Evolutionary conservation across 2,113 vertebrate genomes (phyloP).

Genomic region (Rhinolophus ferrumequinum): DNA sequence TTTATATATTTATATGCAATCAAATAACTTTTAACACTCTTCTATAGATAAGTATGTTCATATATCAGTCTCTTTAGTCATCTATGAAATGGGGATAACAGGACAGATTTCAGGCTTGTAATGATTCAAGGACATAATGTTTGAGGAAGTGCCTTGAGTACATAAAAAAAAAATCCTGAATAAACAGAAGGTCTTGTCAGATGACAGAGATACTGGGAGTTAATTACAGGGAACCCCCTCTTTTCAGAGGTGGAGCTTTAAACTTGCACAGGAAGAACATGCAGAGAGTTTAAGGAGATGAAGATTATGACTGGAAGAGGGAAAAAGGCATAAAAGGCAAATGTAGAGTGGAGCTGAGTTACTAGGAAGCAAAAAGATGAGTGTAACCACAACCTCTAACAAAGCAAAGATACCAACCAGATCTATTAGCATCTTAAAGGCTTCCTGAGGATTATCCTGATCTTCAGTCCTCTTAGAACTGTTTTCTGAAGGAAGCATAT

Average conservation of each 20-base stretch:
- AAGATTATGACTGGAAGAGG: not conserved
- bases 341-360: not conserved
- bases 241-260: not conserved
- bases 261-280: not conserved
- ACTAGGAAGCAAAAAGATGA: not conserved
- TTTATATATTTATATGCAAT: slow-evolving; percentile 16
- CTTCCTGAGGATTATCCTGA: slow-evolving; percentile 85
- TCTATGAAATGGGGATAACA: not conserved
- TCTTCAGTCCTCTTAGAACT: slow-evolving; percentile 81
- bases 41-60: not conserved
- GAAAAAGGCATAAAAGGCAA: not conserved
- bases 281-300: not conserved
- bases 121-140: not conserved
- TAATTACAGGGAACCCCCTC: not conserved
- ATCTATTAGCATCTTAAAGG: slow-evolving; percentile 89
- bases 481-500: slow-evolving; percentile 83
- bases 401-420: slow-evolving; percentile 87
- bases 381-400: not conserved
- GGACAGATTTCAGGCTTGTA: not conserved
- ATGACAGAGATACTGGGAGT: not conserved
- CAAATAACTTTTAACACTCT: not conserved
- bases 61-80: not conserved
- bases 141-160: not conserved
- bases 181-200: not conserved
- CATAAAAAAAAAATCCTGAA: not conserved